These are phyloP conservation scores for Nestor notabilis DNA, from an alignment of 2,113 vertebrate species.

Conservation along the genomic window DNA sequence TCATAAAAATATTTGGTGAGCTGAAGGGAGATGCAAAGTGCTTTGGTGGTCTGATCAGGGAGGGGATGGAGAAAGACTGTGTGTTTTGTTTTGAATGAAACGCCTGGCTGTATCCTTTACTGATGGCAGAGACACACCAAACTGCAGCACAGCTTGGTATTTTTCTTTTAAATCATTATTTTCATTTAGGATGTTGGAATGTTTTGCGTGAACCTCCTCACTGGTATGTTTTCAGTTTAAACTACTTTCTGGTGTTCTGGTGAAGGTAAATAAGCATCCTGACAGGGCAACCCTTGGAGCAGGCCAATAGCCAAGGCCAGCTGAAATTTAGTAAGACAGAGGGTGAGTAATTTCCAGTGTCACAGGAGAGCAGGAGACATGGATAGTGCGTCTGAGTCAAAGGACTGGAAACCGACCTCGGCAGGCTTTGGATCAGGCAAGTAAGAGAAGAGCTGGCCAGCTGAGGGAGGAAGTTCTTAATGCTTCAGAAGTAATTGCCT, in stretches of 20 bases:
- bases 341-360: slow-evolving; percentile 4
- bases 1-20: slow-evolving; percentile 78
- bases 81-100: slow-evolving; percentile 56
- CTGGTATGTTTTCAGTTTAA: slow-evolving; percentile 5
- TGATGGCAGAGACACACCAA: slow-evolving; percentile 7
- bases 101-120: slow-evolving; percentile 3
- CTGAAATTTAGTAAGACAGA: background rate
- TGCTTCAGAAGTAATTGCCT: background rate
- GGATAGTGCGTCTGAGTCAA: background rate
- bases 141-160: background rate
- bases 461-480: background rate
- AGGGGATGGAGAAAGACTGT: slow-evolving; percentile 54
- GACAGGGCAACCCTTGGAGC: background rate
- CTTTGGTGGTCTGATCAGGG: slow-evolving; percentile 76
- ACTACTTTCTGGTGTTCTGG: slow-evolving; percentile 5
- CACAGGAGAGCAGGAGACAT: background rate
- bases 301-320: background rate
- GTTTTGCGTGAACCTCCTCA: background rate
- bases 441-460: background rate
- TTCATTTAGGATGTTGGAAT: background rate
- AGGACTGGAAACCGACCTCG: background rate
- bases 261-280: slow-evolving; percentile 38
- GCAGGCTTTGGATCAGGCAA: background rate
- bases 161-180: slow-evolving; percentile 43
- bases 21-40: slow-evolving; percentile 67